These are phyloP conservation scores for Misgurnus anguillicaudatus DNA, from an alignment of 2,113 vertebrate genomes.

Conservation along the genomic window DNA sequence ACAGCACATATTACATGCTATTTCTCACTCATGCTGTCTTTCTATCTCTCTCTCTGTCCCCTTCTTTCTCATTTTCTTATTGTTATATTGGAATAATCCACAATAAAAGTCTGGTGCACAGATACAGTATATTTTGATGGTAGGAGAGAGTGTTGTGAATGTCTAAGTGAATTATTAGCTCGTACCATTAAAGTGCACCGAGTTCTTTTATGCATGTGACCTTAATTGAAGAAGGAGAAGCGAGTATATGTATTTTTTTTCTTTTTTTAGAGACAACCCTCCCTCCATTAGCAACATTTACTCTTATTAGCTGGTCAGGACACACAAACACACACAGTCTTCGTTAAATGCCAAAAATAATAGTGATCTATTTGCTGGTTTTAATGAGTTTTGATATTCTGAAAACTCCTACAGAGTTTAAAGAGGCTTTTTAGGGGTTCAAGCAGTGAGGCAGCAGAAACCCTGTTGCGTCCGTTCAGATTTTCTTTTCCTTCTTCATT, in stretches of 20 bases:
- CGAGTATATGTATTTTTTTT: neutral
- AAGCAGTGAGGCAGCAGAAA: neutral
- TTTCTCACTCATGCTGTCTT: neutral
- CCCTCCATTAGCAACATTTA: conserved; percentile 30
- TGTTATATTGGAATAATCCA: neutral
- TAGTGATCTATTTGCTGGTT: neutral
- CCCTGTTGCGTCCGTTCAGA: conserved; percentile 7
- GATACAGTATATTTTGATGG: conserved; percentile 12
- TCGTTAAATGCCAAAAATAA: conserved; percentile 26
- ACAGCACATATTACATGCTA: neutral
- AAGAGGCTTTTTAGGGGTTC: conserved; percentile 7
- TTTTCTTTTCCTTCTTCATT: neutral
- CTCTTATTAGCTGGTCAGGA: neutral
- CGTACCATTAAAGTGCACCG: neutral
- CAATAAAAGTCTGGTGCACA: neutral
- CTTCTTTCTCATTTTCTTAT: neutral
- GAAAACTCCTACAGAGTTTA: neutral
- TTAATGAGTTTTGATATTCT: neutral
- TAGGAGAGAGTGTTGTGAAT: neutral
- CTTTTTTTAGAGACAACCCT: conserved; percentile 19
- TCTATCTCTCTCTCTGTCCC: neutral
- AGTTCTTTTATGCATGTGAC: conserved; percentile 29
- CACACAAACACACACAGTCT: neutral
- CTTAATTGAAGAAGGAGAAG: conserved; percentile 28
- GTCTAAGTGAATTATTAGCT: conserved; percentile 27